Base-by-base conservation (phyloP, 2,113 vertebrate genomes). In the Gulo gulo region DNA sequence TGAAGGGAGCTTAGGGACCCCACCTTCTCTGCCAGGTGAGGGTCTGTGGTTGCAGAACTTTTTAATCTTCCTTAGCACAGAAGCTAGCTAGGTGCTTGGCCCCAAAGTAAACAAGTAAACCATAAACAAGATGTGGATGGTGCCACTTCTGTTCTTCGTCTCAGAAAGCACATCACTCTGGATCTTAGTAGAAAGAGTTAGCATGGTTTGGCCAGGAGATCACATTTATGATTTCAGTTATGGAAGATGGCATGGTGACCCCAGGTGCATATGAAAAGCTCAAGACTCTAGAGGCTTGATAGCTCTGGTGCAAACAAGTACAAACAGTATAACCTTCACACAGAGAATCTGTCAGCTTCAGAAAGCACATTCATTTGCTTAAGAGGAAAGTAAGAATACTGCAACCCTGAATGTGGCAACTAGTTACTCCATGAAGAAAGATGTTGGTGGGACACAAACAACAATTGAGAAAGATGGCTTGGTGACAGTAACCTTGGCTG, bases 401-500 rank as follows among this genome's bases (percentile, higher is more conserved):
- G 97, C 97, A 4, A 50, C 50, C 24, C 47, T 93, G 0, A 50
- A 86, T 52, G 11, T 45, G 2, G 69, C 61, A 42, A 94, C 95
- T 4, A 81, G 78, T 67, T 93, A 26, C 1, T 23, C 13, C 2
- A 34, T 86, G 4, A 98, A 93, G 59, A 85, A 95, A 86, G 29
- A 20, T 34, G 94, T 74, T 13, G 86, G 5, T 42, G 95, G 96
- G 31, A 23, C 88, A 84, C 92, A 97, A n/a, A 91, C 86, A 97
- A 82, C 76, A 18, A 94, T 76, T 34, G 86, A 98, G 36, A 98
- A 98, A 98, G 98, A 97, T 88, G 97, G 96, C 8, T 96, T 99
- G 94, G 98, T 97, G 91, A 98, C 98, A 45, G 96, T 97, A 59
- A 97, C 98, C 6, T 86, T 99, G 61, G 97, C 98, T 90, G 98